phyloP scores from a whole-genome alignment of 2,797 vertebrate genomes.

The Rhinatrema bivittatum region DNA sequence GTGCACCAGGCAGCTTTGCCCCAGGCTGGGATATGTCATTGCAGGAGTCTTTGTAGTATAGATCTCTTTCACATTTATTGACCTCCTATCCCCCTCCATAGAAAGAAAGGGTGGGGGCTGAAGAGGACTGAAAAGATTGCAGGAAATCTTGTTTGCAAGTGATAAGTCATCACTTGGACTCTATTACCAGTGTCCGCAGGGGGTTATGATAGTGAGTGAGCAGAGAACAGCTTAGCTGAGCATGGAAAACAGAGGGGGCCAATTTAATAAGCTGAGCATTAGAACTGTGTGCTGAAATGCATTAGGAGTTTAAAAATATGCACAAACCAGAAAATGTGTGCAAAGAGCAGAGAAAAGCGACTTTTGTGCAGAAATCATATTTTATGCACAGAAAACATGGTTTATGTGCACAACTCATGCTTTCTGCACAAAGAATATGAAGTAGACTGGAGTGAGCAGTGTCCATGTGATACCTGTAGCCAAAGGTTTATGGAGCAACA shows the following conservation, averaged over 20 bases:
- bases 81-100: constrained; percentile 7
- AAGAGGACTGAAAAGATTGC: constrained; percentile 32
- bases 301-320: too few species aligned
- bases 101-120: constrained; percentile 1
- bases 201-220: constrained; percentile 20
- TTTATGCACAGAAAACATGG: not conserved
- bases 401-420: too few species aligned
- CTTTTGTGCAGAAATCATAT: too few species aligned
- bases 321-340: too few species aligned
- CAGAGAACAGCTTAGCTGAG: constrained; percentile 23
- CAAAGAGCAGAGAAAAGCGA: too few species aligned
- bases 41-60: constrained; percentile 67
- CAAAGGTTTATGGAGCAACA: too few species aligned
- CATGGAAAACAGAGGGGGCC: constrained; percentile 5
- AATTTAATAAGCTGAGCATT: too few species aligned
- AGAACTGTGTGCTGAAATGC: too few species aligned
- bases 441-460: not conserved
- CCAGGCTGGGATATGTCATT: constrained; percentile 58
- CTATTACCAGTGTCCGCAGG: constrained; percentile 41
- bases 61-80: constrained; percentile 36
- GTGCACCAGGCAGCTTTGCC: constrained; percentile 61
- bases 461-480: not conserved
- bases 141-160: constrained; percentile 54
- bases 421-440: not conserved
- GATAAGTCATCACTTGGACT: constrained; percentile 45